Evolutionary conservation across 2,888 invertebrate genomes (phyloP).

Genomic region (Athripsodes cinereus): DNA sequence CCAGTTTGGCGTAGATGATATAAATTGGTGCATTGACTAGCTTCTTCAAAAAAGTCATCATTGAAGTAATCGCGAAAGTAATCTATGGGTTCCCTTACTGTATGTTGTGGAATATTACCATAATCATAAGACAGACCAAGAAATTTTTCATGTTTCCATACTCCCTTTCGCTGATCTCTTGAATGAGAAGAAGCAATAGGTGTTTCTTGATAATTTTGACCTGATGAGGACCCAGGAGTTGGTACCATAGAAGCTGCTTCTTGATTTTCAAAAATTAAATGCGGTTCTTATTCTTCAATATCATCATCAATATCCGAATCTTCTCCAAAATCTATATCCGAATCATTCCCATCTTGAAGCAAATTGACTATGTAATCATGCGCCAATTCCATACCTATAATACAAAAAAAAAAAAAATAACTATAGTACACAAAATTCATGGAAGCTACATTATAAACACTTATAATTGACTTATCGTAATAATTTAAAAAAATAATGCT

Average conservation of each 20-base stretch:
- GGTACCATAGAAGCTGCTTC: neutral
- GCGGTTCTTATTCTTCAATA: neutral
- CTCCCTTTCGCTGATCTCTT: neutral
- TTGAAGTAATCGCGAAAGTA: too few species aligned
- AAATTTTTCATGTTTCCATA: neutral
- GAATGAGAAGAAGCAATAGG: neutral
- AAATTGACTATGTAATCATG: neutral
- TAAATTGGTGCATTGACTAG: neutral
- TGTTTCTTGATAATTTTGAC: too few species aligned
- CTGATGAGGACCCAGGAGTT: neutral
- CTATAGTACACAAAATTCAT: neutral
- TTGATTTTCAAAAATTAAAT: too few species aligned
- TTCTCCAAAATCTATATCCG: neutral
- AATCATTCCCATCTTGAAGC: neutral
- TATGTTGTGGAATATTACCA: neutral
- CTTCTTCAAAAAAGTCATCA: neutral
- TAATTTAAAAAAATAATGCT: neutral
- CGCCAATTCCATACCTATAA: neutral
- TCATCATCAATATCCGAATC: too few species aligned
- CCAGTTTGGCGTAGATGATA: neutral
- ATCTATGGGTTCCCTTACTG: neutral
- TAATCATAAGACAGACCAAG: neutral
- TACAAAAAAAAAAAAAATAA: neutral
- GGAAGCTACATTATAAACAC: neutral
- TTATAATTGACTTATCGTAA: neutral